A percentile compares a stretch with the other conserved stretches of the same genome.
Conservation (phyloP, 2,888 invertebrate genomes). For the Trisateles emortualis region DNA sequence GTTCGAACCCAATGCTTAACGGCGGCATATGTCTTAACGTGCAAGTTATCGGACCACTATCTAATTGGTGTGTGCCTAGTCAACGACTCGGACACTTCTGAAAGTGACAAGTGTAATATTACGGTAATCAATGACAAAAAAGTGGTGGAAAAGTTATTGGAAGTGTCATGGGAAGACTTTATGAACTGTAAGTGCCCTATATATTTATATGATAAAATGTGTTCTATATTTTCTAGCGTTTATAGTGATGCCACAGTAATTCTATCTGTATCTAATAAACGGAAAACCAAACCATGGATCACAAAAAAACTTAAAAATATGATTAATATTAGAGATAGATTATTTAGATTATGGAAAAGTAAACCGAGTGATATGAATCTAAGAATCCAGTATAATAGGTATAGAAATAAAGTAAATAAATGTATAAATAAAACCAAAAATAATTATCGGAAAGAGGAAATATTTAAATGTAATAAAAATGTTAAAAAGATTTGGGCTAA, state of each 20-base stretch:
- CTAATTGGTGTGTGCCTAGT: neutral
- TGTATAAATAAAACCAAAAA: no score
- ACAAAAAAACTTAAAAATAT: neutral
- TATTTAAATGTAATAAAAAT: no score
- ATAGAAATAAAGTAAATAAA: no score
- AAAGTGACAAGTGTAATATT: neutral
- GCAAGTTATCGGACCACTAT: constrained; percentile 7
- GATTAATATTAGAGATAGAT: no score
- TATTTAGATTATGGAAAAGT: no score
- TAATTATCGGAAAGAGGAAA: no score
- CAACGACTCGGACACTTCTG: no score
- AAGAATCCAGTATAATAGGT: neutral
- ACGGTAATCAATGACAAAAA: neutral
- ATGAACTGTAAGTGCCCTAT: neutral
- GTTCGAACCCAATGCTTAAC: no score
- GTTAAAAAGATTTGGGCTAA: no score
- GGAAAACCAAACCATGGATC: neutral
- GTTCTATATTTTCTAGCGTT: neutral
- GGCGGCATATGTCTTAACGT: no score
- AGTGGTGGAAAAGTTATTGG: neutral
- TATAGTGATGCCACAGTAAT: neutral
- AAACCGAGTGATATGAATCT: neutral
- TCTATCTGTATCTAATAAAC: neutral
- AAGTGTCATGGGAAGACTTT: neutral
- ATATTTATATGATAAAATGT: neutral